Evolutionary conservation across 1,140 invertebrate species (phyloP), one percentile per base, ranked within the genome.

Genomic region (Trichogramma pretiosum): DNA sequence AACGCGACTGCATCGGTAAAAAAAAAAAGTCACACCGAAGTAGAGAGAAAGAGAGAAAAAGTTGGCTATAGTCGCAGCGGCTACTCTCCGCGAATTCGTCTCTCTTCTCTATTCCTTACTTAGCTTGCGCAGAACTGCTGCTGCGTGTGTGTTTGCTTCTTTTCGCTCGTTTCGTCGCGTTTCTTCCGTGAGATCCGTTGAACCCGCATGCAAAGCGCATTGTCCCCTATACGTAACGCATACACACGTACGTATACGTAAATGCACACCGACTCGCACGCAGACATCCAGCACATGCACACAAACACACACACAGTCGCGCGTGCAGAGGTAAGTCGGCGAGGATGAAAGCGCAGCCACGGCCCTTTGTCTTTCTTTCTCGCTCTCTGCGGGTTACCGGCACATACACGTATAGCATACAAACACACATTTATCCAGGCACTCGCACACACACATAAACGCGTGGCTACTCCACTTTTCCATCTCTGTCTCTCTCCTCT

Each of bases 131-230:
- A 19, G 26, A 3, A 40, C n/a, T n/a, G n/a, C n/a, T n/a, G n/a
- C n/a, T n/a, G n/a, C n/a, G n/a, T n/a, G n/a, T n/a, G n/a, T n/a
- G n/a, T n/a, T n/a, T n/a, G n/a, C n/a, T n/a, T n/a, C n/a, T n/a
- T n/a, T n/a, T n/a, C n/a, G n/a, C n/a, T n/a, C n/a, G n/a, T n/a
- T n/a, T n/a, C n/a, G n/a, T 28, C 24, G 5, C 24, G 24, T 5
- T 11, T 28, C 24, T 55, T 56, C 62, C 56, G 60, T 62, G 60
- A 62, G 64, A 65, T 64, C 60, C 60, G 60, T 64, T 67, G 62
- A 62, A 63, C 64, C 64, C 64, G 64, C 63, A 65, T 67, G 57
- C 54, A 60, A 59, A 62, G 59, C 58, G 62, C 59, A 65, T 64
- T 62, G 62, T 65, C 58, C 56, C 16, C 9, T 22, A 21, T 44